Evolutionary conservation across 2,888 invertebrate genomes (phyloP).

Genomic region (Pandemis corylana): DNA sequence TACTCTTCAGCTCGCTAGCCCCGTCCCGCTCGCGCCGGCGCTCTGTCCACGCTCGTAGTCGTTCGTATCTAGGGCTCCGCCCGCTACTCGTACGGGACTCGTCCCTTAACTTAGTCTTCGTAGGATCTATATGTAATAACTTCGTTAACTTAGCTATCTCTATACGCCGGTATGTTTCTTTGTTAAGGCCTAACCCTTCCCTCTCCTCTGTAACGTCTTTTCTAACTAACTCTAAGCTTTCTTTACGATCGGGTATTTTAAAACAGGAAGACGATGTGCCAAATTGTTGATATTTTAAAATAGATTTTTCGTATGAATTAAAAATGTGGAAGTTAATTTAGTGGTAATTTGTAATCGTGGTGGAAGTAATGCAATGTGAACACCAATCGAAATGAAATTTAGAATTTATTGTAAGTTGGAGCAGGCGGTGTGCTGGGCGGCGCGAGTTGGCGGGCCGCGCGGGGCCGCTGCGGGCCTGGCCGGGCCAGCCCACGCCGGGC

Average conservation of each 20-base stretch:
- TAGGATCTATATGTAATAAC: slow-evolving; percentile 39
- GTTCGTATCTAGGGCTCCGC: slow-evolving; percentile 37
- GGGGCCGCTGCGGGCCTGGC: background rate
- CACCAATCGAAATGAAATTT: slow-evolving; percentile 72
- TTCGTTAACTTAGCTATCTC: slow-evolving; percentile 41
- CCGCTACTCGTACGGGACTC: slow-evolving; percentile 35
- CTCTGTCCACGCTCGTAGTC: slow-evolving; percentile 32
- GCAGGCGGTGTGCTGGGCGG: slow-evolving; percentile 30
- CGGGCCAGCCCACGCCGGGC: background rate
- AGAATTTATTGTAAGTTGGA: slow-evolving; percentile 53
- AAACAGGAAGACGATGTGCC: slow-evolving; percentile 79
- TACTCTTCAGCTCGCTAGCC: slow-evolving; percentile 19
- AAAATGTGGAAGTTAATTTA: slow-evolving; percentile 36
- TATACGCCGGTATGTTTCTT: slow-evolving; percentile 38
- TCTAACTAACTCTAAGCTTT: slow-evolving; percentile 41
- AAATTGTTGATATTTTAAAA: slow-evolving; percentile 78
- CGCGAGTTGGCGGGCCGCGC: slow-evolving; percentile 15
- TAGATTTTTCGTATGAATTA: slow-evolving; percentile 46
- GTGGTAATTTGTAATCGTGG: slow-evolving; percentile 33
- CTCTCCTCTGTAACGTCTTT: slow-evolving; percentile 27
- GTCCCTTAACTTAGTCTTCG: slow-evolving; percentile 41
- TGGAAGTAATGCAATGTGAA: slow-evolving; percentile 64
- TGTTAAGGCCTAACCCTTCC: slow-evolving; percentile 38
- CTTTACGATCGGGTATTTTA: slow-evolving; percentile 50
- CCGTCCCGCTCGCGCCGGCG: slow-evolving; percentile 14